Evolutionary conservation across 2,113 vertebrate genomes (phyloP).

Genomic region (Tachysurus vachellii): DNA sequence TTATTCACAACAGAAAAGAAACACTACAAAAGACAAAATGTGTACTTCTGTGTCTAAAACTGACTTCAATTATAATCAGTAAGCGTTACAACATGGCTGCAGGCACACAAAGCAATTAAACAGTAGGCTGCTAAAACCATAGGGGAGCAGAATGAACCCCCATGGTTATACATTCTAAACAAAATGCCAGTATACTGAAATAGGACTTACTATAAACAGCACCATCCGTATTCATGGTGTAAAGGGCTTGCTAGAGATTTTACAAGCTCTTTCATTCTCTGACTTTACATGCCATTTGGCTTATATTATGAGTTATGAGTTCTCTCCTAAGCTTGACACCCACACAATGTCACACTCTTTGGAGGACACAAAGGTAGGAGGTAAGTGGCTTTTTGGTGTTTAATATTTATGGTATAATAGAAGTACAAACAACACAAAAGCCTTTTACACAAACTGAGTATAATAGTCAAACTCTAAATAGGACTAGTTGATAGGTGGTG

Average conservation of each 20-base stretch:
- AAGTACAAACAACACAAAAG: background rate
- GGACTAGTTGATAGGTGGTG: background rate
- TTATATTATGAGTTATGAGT: background rate
- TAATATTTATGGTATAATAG: background rate
- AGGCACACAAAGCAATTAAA: slow-evolving; percentile 45
- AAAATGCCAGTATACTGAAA: slow-evolving; percentile 43
- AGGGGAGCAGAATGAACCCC: slow-evolving; percentile 45
- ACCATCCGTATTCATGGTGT: background rate
- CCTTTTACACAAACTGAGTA: background rate
- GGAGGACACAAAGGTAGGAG: background rate
- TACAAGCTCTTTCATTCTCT: slow-evolving; percentile 21
- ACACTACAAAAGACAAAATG: background rate
- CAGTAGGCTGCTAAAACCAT: slow-evolving; percentile 39
- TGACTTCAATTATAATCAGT: slow-evolving; percentile 38
- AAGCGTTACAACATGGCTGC: slow-evolving; percentile 33
- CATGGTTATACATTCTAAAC: slow-evolving; percentile 33
- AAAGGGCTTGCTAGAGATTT: slow-evolving; percentile 11
- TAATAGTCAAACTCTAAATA: background rate
- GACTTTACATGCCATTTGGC: slow-evolving; percentile 11
- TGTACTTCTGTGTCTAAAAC: slow-evolving; percentile 11
- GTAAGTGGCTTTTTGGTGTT: background rate
- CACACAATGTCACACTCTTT: background rate
- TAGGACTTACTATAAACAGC: slow-evolving; percentile 33
- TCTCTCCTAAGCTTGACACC: background rate
- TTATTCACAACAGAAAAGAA: slow-evolving; percentile 53